Percentiles rank a stretch among this genome's conserved stretches.
Conservation (phyloP, 2,888 invertebrate genomes). For the Dynastes grantii region DNA sequence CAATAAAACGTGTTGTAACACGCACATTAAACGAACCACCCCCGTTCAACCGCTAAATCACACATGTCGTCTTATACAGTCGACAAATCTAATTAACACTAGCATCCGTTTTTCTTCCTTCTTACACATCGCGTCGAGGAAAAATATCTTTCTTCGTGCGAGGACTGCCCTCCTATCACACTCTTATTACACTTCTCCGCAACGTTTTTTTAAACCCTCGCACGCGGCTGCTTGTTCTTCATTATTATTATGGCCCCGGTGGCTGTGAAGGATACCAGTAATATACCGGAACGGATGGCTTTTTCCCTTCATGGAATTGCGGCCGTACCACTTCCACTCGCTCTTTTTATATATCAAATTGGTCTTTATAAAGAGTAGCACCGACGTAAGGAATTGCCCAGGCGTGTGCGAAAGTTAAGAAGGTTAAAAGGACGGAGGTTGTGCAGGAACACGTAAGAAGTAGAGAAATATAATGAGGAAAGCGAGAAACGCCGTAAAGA, state of each 20-base stretch:
- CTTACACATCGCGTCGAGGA: neutral
- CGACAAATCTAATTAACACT: slow-evolving; percentile 15
- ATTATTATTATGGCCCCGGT: slow-evolving; percentile 29
- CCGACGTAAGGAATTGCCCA: neutral
- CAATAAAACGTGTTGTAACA: too few species aligned
- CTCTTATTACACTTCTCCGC: too few species aligned
- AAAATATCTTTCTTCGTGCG: too few species aligned
- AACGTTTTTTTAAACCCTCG: slow-evolving; percentile 3
- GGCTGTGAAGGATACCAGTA: slow-evolving; percentile 31
- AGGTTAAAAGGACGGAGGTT: neutral
- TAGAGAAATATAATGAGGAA: neutral
- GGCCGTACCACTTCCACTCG: slow-evolving; percentile 16
- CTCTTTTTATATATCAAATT: slow-evolving; percentile 43
- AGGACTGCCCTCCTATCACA: neutral
- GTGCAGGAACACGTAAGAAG: neutral
- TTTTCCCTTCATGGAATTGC: slow-evolving; percentile 38
- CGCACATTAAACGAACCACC: too few species aligned
- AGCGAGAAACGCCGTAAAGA: neutral
- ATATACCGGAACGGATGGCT: slow-evolving; percentile 44
- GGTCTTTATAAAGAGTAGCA: slow-evolving; percentile 38
- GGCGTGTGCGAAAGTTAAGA: neutral
- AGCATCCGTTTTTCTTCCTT: neutral
- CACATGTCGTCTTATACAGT: neutral
- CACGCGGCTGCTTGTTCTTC: slow-evolving; percentile 19
- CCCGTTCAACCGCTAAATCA: too few species aligned